Percentiles rank a stretch among this genome's conserved stretches.
Conservation (phyloP, 1,140 invertebrate species). For the Procambarus clarkii region DNA sequence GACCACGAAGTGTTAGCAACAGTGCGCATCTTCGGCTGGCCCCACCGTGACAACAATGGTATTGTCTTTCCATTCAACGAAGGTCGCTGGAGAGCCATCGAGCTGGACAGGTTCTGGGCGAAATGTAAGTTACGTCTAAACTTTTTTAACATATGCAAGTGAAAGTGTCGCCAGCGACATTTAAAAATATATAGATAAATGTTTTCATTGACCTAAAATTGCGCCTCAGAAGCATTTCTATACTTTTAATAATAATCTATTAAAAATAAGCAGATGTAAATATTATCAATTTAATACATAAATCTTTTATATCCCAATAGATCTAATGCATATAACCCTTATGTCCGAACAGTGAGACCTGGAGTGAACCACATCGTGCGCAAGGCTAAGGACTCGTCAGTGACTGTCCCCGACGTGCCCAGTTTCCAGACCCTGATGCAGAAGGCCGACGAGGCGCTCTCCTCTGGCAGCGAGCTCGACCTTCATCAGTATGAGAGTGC, state of each 20-base stretch:
- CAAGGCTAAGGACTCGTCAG: neutral
- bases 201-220: too few species aligned
- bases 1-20: constrained; percentile 14
- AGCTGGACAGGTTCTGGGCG: constrained; percentile 45
- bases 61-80: constrained; percentile 17
- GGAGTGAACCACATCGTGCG: constrained; percentile 9
- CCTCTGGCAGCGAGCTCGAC: neutral
- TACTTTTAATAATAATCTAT: too few species aligned
- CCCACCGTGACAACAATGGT: constrained; percentile 26
- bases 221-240: too few species aligned
- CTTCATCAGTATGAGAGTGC: constrained; percentile 30
- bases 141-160: too few species aligned
- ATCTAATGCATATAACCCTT: too few species aligned
- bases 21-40: constrained; percentile 51
- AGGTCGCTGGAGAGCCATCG: constrained; percentile 46
- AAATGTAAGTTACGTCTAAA: constrained; percentile 8
- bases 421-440: constrained; percentile 30
- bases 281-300: neutral
- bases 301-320: too few species aligned
- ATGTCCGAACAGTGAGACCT: neutral
- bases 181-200: too few species aligned
- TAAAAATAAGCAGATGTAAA: too few species aligned
- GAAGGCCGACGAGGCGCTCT: constrained; percentile 24
- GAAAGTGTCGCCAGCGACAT: too few species aligned
- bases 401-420: constrained; percentile 37